Evolutionary conservation across 2,888 invertebrate genomes (phyloP).

Genomic region (Rhagium mordax): DNA sequence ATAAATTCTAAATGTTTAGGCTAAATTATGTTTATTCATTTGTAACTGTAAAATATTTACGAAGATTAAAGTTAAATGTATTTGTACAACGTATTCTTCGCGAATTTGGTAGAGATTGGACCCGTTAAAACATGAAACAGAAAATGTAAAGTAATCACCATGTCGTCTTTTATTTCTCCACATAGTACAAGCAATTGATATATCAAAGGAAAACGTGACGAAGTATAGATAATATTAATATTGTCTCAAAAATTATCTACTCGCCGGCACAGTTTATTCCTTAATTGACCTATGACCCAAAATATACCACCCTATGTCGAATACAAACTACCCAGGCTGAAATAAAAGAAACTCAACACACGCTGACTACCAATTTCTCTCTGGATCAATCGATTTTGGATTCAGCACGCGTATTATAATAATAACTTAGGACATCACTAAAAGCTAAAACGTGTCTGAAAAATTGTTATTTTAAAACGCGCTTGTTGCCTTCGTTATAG

Average conservation of each 20-base stretch:
- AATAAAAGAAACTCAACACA: not conserved
- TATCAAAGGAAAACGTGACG: not conserved
- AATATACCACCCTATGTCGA: not conserved
- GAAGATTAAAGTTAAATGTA: not conserved
- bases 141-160: not conserved
- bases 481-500: not conserved
- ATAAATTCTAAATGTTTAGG: not conserved
- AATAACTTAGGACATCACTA: not conserved
- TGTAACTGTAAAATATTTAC: not conserved
- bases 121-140: not conserved
- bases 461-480: conserved; percentile 9
- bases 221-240: not conserved
- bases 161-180: not conserved
- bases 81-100: not conserved
- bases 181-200: not conserved
- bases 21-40: not conserved
- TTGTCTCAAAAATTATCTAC: not conserved
- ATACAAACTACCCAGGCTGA: not conserved
- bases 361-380: too few species aligned
- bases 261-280: not conserved
- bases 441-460: conserved; percentile 4
- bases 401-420: not conserved
- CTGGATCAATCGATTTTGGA: not conserved
- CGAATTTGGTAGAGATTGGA: not conserved
- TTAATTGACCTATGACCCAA: not conserved